Evolutionary conservation across 2,113 vertebrate species (phyloP).

Genomic region (Diphyllodes magnificus): DNA sequence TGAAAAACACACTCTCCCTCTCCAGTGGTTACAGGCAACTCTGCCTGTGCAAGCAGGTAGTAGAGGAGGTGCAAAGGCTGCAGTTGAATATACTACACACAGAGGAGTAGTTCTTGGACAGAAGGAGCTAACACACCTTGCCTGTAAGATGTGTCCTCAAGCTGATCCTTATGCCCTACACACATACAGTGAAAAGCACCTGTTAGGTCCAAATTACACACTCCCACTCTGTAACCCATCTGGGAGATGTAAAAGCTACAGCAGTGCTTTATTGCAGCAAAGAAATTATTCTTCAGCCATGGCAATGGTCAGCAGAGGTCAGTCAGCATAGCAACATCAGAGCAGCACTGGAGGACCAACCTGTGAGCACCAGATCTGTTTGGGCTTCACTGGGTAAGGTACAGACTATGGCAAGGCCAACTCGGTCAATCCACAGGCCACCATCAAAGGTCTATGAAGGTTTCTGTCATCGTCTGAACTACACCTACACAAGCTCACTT

Average conservation of each 20-base stretch:
- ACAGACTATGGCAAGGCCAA: not conserved
- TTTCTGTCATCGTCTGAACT: not conserved
- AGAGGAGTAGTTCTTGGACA: not conserved
- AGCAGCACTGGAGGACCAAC: not conserved
- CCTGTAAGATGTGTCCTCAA: not conserved
- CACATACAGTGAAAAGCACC: not conserved
- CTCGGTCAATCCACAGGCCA: not conserved
- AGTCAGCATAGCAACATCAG: not conserved
- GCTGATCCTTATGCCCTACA: not conserved
- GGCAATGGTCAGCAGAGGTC: not conserved
- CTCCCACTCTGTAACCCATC: not conserved
- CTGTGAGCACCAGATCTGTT: not conserved
- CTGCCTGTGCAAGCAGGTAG: not conserved
- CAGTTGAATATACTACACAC: not conserved
- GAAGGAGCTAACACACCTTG: not conserved
- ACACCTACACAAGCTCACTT: not conserved
- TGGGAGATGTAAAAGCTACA: not conserved
- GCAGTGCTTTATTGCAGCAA: not conserved
- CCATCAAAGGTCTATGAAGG: not conserved
- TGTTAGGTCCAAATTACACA: not conserved
- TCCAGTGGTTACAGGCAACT: not conserved
- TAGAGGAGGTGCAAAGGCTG: not conserved
- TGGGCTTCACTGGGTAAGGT: not conserved
- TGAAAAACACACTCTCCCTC: not conserved
- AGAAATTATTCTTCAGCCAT: not conserved